Base-by-base conservation (phyloP, 1,140 invertebrate species). In the Drosophila grimshawi region DNA sequence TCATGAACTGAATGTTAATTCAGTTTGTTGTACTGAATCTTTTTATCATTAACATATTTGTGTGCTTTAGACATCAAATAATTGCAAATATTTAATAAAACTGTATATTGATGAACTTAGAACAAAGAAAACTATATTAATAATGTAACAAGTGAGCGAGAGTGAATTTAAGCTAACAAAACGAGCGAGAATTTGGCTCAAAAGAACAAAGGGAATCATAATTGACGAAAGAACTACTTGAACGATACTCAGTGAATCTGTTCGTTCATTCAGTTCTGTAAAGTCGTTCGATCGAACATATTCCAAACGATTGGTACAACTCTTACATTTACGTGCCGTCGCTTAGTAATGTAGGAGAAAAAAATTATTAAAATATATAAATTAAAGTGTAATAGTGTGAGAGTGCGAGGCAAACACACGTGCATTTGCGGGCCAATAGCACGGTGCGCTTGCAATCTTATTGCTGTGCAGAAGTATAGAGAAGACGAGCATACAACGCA, bases 401-500 rank as follows among this genome's bases (percentile, higher is more conserved):
- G 46, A 56, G 65, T 62, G 65, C 56, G 39, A 67, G 46, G 55
- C 48, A 67, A 60, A 68, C 3, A 55, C 49, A 41, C 56, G 71
- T 74, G 65, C 57, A 56, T 45, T 74, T 74, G 71, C 71, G 51
- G 71, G 71, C 71, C 71, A 69, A 74, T 43, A 57, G 72, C 66
- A 59, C 52, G 6, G 32, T 45, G 49, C 52, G n/a, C 39, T 59
- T 51, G 37, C 43, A 52, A 57, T 51, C 7, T 7, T 30, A 37
- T 46, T 30, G 8, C 8, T 49, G 30, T 39, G 43, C 6, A 30
- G 68, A 56, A 6, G 46, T 30, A 43, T n/a, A 27, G 19, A 53
- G 19, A 52, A 46, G 41, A 3, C 37, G 7, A 37, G n/a, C 2
- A 51, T 7, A 48, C n/a, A 51, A n/a, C 11, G 37, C 10, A 56